These are phyloP conservation scores for Euzophera pinguis DNA, from an alignment of 2,888 invertebrate species.

Conservation along the genomic window DNA sequence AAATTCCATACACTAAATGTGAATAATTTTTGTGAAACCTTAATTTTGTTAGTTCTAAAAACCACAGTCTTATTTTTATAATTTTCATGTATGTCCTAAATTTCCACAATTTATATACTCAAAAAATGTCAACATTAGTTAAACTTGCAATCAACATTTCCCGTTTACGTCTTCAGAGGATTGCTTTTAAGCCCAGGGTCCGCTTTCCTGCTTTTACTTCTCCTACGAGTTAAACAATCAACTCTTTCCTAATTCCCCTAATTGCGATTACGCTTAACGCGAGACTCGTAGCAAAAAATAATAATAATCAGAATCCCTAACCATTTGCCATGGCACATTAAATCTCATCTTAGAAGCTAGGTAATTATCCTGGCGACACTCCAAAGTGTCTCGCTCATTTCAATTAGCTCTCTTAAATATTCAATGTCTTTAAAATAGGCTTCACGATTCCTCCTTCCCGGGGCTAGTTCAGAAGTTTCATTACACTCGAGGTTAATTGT, in stretches of 20 bases:
- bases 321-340: constrained; percentile 72
- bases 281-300: constrained; percentile 19
- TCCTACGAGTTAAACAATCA: not conserved
- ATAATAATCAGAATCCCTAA: constrained; percentile 47
- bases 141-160: not conserved
- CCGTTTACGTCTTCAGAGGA: no score
- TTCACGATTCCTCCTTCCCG: constrained; percentile 54
- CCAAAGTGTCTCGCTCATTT: constrained; percentile 79
- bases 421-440: constrained; percentile 80
- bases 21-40: no score
- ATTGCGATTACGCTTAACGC: constrained; percentile 27
- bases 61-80: no score
- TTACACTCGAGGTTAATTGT: constrained; percentile 72
- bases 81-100: no score
- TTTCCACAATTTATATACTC: no score
- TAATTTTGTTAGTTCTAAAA: no score
- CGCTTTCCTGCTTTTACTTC: no score
- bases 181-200: no score
- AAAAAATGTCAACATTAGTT: no score
- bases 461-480: constrained; percentile 71
- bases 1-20: no score
- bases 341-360: constrained; percentile 76
- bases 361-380: constrained; percentile 79
- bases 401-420: constrained; percentile 80
- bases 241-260: constrained; percentile 16